Conservation (phyloP, 2,113 vertebrate genomes). For the Ailurus styani region DNA sequence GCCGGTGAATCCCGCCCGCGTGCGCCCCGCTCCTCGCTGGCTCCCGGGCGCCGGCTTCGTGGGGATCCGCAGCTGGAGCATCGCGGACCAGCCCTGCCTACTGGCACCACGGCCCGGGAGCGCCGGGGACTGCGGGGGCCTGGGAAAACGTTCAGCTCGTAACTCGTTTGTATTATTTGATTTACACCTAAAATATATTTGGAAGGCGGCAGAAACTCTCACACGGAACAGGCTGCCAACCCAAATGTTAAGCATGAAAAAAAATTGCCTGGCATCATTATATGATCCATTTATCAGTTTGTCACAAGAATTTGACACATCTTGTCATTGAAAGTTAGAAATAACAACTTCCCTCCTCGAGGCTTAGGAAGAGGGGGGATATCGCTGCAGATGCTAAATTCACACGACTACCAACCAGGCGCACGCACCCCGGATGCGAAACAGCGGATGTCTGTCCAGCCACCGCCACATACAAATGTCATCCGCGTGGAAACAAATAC, state of each 20-base stretch:
- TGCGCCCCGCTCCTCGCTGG: neutral
- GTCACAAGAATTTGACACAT: constrained; percentile 65
- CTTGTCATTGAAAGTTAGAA: constrained; percentile 65
- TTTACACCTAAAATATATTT: constrained; percentile 63
- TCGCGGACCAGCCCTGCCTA: constrained; percentile 37
- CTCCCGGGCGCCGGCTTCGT: neutral
- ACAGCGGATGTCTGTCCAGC: constrained; percentile 17
- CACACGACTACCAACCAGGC: neutral
- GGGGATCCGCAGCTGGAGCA: no score
- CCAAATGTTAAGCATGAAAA: constrained; percentile 65
- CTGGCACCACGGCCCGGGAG: neutral
- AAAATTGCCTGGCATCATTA: constrained; percentile 58
- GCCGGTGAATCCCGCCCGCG: no score
- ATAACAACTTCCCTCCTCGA: constrained; percentile 40
- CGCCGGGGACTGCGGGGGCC: neutral
- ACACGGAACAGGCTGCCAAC: constrained; percentile 54
- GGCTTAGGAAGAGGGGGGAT: constrained; percentile 32
- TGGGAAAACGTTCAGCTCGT: neutral
- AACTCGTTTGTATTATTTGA: constrained; percentile 65
- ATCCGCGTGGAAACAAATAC: constrained; percentile 45
- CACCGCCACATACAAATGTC: neutral
- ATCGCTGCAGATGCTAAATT: neutral
- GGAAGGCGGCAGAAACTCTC: constrained; percentile 62
- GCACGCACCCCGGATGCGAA: neutral
- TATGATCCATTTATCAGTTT: constrained; percentile 65